Evolutionary conservation across 2,888 invertebrate genomes (phyloP), one percentile per base, ranked within the genome.

Genomic region (Nasonia oneida): DNA sequence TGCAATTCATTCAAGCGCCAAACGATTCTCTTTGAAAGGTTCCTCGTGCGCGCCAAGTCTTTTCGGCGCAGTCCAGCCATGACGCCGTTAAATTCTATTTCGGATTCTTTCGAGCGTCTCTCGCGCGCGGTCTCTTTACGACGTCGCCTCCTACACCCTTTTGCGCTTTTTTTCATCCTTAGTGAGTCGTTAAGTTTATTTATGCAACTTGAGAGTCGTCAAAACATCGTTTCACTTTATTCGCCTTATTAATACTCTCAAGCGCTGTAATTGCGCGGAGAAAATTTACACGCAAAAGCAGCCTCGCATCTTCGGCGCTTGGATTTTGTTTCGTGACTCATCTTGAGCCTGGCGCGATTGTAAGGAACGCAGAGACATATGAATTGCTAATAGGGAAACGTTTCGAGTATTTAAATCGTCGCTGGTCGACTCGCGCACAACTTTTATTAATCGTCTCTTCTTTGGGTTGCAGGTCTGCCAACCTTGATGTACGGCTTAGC

Each of bases 401-500:
- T n/a, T n/a, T 57, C n/a, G 57, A 57, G 15, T 57, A 57, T 57
- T 57, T 57, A 57, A 57, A 57, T 57, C 67, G 67, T 4, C 67
- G 33, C 33, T 23, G 23, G 12, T 29, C 29, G 29, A 29, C 12
- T 33, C 33, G 10, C 6, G 67, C 10, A 67, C 15, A 18, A 18
- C 18, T 71, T 73, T 73, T 10, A 42, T 73, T 73, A 70, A n/a
- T 64, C 50, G 42, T 5, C 3, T 39, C 29, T 18, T 73, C 87
- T 81, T 42, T 85, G 5, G 87, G 88, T 93, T 94, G 53, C 93
- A 98, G 98, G 98, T 90, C 95, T 99, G 89, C 99, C 99, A 75
- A 97, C 97, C 92, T 93, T 99, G 84, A 96, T 98, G 81, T 99
- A 99, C 94, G 99, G 99, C 74, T 93, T 98, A 80, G 97, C 97